Evolutionary conservation across 2,797 vertebrate species (phyloP), one percentile per base, ranked within the genome.

Genomic region (Okamejei kenojei): DNA sequence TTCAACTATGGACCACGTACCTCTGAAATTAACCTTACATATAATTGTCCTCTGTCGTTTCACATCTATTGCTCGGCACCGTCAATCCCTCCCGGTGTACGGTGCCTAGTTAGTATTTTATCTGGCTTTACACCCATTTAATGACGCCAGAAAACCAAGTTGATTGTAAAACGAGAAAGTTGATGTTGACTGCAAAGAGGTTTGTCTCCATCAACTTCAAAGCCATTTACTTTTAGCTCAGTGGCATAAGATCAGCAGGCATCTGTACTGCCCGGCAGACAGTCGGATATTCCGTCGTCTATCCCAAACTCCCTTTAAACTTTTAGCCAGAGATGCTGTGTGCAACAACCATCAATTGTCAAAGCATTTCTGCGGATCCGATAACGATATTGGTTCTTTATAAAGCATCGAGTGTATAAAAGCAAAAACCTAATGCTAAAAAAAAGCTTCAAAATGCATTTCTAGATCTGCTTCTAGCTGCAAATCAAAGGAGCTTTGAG

Each of bases 401-500:
- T 54, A 32, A 90, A 65, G 90, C 32, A 68, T 35, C 15, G 68
- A 21, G 15, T 91, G 23, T 92, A 13, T 26, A 88, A 65, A 88
- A 68, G 61, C n/a, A 68, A n/a, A 9, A 68, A 68, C 15, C 84
- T 32, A 7, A 11, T 23, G 23, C 71, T 7, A 74, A 21, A 68
- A 88, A 68, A 68, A 19, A 88, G n/a, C 21, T 21, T 68, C 68
- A 35, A 88, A 88, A 32, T 68, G 19, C 17, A 88, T 26, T 88
- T 88, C 84, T 8, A 88, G 84, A 23, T 17, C 32, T 7, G 26
- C 32, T 32, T 88, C 61, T 88, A 63, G 84, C n/a, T 68, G 84
- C 65, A 88, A 88, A 68, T 88, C 61, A 88, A 32, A 68, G 84
- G 61, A 63, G 84, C n/a, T 65, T 88, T 73, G 65, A 92, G 90